These are phyloP conservation scores for Vesta saturnalis DNA, from an alignment of 2,888 invertebrate genomes.

Conservation along the genomic window DNA sequence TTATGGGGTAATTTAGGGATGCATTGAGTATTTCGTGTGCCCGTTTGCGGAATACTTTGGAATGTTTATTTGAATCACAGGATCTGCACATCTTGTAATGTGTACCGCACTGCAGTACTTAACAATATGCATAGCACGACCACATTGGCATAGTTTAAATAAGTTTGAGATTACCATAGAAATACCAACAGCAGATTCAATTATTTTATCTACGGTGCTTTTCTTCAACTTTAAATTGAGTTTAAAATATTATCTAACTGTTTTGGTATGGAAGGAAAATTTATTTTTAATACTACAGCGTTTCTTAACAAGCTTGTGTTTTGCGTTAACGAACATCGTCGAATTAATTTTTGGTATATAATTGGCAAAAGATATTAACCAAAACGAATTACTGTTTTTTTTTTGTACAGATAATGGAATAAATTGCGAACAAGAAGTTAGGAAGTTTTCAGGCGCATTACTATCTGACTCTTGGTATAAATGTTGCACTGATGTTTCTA, in stretches of 20 bases:
- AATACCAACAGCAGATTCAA: neutral
- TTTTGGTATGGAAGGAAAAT: too few species aligned
- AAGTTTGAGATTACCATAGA: neutral
- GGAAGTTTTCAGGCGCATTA: too few species aligned
- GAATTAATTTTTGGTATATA: neutral
- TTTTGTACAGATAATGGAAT: too few species aligned
- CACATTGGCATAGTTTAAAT: slow-evolving; percentile 20
- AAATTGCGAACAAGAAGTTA: too few species aligned
- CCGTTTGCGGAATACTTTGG: slow-evolving; percentile 22
- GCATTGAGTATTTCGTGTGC: slow-evolving; percentile 22
- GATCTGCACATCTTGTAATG: slow-evolving; percentile 30
- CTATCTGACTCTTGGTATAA: too few species aligned
- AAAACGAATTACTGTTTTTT: too few species aligned
- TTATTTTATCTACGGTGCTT: slow-evolving; percentile 10
- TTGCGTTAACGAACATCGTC: neutral
- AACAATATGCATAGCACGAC: slow-evolving; percentile 30
- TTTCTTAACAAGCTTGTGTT: too few species aligned
- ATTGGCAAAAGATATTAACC: too few species aligned
- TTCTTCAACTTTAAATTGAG: too few species aligned
- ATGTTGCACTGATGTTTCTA: too few species aligned
- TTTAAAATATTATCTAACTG: too few species aligned
- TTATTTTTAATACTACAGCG: too few species aligned
- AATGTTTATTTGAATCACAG: slow-evolving; percentile 30
- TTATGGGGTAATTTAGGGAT: slow-evolving; percentile 26
- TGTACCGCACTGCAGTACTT: slow-evolving; percentile 28